Evolutionary conservation across 2,113 vertebrate species (phyloP).

Genomic region (Ciconia boyciana): DNA sequence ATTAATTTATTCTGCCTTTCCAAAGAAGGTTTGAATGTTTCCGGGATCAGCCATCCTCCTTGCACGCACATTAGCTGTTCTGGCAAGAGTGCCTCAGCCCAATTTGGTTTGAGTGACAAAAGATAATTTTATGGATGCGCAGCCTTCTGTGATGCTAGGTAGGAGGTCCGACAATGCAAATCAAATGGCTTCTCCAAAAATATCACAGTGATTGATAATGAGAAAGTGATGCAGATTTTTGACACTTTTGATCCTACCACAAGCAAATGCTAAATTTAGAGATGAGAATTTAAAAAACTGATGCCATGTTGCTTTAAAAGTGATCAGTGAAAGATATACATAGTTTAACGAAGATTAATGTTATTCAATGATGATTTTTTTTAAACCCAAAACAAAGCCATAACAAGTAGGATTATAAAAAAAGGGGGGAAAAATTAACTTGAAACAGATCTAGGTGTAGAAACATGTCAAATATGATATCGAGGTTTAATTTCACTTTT

Average conservation of each 20-base stretch:
- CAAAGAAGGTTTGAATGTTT: background rate
- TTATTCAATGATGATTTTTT: background rate
- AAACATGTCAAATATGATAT: background rate
- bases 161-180: slow-evolving; percentile 48
- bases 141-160: slow-evolving; percentile 60
- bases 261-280: slow-evolving; percentile 32
- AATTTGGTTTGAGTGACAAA: slow-evolving; percentile 57
- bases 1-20: background rate
- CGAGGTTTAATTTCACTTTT: background rate
- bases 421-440: fast-evolving
- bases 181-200: slow-evolving; percentile 50
- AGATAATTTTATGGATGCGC: slow-evolving; percentile 55
- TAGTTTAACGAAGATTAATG: background rate
- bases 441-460: background rate
- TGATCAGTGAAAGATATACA: background rate
- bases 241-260: slow-evolving; percentile 50
- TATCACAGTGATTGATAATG: slow-evolving; percentile 54
- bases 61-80: background rate
- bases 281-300: background rate
- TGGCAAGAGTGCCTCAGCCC: slow-evolving; percentile 19
- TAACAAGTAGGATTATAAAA: background rate
- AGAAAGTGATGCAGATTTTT: slow-evolving; percentile 35
- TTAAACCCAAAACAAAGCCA: background rate
- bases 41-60: background rate
- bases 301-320: background rate